These are phyloP conservation scores for Pholis gunnellus DNA, from an alignment of 2,113 vertebrate species.

Conservation along the genomic window DNA sequence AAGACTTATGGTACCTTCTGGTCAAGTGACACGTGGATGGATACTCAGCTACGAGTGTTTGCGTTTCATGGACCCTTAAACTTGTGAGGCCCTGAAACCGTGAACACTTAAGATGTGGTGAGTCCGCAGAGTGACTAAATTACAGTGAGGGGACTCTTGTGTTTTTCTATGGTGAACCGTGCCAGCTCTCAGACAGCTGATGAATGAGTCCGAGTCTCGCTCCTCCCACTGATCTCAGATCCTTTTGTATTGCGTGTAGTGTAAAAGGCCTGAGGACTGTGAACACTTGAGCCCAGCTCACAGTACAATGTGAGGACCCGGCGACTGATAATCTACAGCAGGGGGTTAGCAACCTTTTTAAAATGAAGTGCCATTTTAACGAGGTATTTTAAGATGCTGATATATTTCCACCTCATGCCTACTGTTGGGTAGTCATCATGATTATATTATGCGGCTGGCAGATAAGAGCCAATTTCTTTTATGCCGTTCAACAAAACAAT, in stretches of 20 bases:
- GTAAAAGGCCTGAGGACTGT: constrained; percentile 4
- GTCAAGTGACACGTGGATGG: constrained; percentile 3
- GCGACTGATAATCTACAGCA: background rate
- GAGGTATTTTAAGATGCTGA: background rate
- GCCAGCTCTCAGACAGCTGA: constrained; percentile 66
- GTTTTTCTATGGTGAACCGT: constrained; percentile 51
- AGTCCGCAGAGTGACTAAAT: constrained; percentile 14
- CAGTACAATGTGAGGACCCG: background rate
- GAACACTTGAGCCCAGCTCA: background rate
- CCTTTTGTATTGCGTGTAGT: constrained; percentile 29
- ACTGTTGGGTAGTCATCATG: background rate
- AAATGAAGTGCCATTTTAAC: background rate
- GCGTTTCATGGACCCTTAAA: constrained; percentile 24
- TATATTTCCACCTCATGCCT: background rate
- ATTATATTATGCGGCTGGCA: background rate
- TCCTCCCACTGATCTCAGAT: constrained; percentile 44
- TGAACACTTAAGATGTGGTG: constrained; percentile 5
- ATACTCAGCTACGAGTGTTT: constrained; percentile 18
- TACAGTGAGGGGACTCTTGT: constrained; percentile 14
- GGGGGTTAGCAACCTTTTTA: background rate
- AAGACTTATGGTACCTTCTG: background rate
- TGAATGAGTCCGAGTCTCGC: constrained; percentile 44
- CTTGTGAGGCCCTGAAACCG: constrained; percentile 1
- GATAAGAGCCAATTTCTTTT: background rate
- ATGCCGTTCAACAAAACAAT: background rate